Conservation (phyloP, 2,797 vertebrate species). For the Karalla daura region DNA sequence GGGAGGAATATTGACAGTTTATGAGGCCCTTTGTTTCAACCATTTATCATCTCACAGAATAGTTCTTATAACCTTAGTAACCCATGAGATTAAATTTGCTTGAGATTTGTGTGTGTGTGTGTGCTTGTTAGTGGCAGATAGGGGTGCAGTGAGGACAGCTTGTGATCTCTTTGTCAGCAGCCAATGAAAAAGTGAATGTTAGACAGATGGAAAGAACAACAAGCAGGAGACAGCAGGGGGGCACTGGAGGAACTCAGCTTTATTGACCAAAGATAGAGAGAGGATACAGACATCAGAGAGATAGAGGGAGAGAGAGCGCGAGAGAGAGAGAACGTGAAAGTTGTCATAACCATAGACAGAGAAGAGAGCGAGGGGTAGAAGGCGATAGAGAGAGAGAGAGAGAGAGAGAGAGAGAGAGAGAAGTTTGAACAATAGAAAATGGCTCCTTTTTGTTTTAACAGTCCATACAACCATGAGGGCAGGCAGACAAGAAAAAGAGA, state of each 20-base stretch:
- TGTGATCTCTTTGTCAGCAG: conserved; percentile 67
- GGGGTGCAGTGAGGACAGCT: conserved; percentile 61
- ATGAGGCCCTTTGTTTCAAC: too few species aligned
- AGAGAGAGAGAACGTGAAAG: conserved; percentile 25
- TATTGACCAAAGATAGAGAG: conserved; percentile 79
- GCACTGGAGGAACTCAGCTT: conserved; percentile 81
- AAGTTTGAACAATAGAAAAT: conserved; percentile 76
- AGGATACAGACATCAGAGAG: conserved; percentile 72
- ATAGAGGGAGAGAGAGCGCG: conserved; percentile 39
- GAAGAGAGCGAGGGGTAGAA: conserved; percentile 1
- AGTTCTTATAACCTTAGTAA: neutral
- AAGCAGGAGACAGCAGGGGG: conserved; percentile 80
- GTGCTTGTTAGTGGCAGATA: conserved; percentile 71
- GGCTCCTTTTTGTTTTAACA: conserved; percentile 72
- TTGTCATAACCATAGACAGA: conserved; percentile 32
- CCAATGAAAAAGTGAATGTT: conserved; percentile 74
- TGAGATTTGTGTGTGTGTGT: conserved; percentile 9
- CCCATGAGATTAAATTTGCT: neutral
- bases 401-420: conserved; percentile 27
- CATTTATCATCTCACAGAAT: neutral
- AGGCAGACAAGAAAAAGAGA: conserved; percentile 66
- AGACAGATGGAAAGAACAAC: conserved; percentile 80
- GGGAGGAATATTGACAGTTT: neutral
- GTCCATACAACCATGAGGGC: conserved; percentile 70
- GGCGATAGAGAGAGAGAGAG: conserved; percentile 20